Percentiles rank a stretch among this genome's conserved stretches.
Evolutionary conservation across 2,113 vertebrate species (phyloP).

Genomic region (Peromyscus leucopus): DNA sequence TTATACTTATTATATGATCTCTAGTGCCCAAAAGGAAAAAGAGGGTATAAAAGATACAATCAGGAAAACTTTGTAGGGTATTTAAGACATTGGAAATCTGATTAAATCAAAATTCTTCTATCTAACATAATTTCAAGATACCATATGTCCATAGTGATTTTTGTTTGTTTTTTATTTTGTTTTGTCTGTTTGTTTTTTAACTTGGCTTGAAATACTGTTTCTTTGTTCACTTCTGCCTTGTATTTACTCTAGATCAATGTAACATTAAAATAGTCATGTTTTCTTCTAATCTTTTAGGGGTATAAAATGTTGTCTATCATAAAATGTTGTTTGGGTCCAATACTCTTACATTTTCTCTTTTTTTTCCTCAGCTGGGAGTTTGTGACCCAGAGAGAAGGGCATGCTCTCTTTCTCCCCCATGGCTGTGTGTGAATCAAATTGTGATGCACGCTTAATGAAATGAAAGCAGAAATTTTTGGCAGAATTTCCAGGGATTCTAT

Average conservation of each 20-base stretch:
- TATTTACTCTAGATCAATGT: neutral
- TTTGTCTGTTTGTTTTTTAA: neutral
- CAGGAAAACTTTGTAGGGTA: neutral
- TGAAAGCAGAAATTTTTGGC: neutral
- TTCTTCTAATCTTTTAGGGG: neutral
- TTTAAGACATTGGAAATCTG: neutral
- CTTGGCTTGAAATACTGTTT: neutral
- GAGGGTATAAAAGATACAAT: fast-evolving
- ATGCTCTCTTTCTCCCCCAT: fast-evolving
- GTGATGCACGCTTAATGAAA: neutral
- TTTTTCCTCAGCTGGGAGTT: neutral
- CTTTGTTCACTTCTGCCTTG: neutral
- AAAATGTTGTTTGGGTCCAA: neutral
- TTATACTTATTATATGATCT: neutral
- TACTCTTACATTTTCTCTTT: neutral
- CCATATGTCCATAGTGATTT: neutral
- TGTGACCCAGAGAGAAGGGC: neutral
- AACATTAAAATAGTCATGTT: neutral
- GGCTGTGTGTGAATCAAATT: neutral
- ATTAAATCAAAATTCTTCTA: neutral
- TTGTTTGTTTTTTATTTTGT: neutral
- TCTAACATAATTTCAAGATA: too few species aligned
- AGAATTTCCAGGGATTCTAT: neutral
- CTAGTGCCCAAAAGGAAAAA: neutral
- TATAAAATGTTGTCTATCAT: neutral